Evolutionary conservation across 2,113 vertebrate genomes (phyloP).

Genomic region (Lycaon pictus): DNA sequence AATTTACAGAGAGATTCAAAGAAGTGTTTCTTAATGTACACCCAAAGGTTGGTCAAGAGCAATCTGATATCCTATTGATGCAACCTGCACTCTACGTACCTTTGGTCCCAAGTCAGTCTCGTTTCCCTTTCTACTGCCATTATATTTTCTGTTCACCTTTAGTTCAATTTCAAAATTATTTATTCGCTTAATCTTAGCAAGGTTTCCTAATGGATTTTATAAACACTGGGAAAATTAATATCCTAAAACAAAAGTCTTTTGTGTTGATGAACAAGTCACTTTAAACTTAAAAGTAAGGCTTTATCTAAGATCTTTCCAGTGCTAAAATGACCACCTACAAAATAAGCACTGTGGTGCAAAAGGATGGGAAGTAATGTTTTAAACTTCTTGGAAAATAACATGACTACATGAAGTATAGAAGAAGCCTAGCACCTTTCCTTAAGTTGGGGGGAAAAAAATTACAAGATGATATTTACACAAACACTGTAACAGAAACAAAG

Average conservation of each 20-base stretch:
- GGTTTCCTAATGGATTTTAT: neutral
- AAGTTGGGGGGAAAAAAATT: neutral
- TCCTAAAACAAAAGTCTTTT: slow-evolving; percentile 35
- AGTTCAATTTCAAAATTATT: neutral
- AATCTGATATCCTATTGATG: neutral
- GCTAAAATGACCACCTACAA: neutral
- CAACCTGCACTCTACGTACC: neutral
- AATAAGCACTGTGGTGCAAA: neutral
- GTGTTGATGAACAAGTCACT: neutral
- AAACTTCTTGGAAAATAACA: neutral
- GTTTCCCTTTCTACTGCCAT: neutral
- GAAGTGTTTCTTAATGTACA: neutral
- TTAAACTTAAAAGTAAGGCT: neutral
- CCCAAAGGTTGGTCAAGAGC: neutral
- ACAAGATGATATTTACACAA: neutral
- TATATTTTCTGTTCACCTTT: neutral
- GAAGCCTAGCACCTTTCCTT: neutral
- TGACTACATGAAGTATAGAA: neutral
- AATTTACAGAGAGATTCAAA: neutral
- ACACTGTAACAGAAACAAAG: neutral
- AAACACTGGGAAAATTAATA: neutral
- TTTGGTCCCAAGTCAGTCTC: neutral
- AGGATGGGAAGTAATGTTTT: neutral
- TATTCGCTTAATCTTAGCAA: neutral
- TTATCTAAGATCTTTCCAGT: neutral